phyloP scores from a whole-genome alignment of 2,797 vertebrate species.

The Thaleichthys pacificus region DNA sequence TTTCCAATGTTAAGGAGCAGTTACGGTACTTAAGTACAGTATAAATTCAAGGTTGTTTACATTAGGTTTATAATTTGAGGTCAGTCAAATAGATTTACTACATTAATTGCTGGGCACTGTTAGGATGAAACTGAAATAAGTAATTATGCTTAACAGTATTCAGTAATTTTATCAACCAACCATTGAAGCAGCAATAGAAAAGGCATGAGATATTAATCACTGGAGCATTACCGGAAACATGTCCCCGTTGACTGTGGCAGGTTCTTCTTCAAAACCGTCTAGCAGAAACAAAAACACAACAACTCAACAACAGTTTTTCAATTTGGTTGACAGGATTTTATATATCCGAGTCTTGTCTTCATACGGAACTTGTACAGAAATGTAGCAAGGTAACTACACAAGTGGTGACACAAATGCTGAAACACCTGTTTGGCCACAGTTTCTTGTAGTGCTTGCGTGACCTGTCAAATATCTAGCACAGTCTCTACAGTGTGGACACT shows the following conservation, averaged over 20 bases:
- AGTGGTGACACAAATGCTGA: slow-evolving; percentile 45
- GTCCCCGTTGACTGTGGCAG: slow-evolving; percentile 80
- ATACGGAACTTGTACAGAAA: too few relatives aligned
- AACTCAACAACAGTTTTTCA: slow-evolving; percentile 4
- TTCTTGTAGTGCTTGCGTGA: background rate
- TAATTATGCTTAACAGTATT: too few relatives aligned
- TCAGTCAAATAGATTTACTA: too few relatives aligned
- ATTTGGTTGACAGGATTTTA: background rate
- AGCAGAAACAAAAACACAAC: slow-evolving; percentile 30
- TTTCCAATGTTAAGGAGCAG: too few relatives aligned
- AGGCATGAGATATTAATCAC: background rate
- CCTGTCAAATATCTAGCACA: background rate
- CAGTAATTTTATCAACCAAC: background rate
- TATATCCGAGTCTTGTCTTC: background rate
- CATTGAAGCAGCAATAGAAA: background rate
- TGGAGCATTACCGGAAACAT: slow-evolving; percentile 80
- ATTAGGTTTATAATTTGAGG: too few relatives aligned
- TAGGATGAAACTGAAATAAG: too few relatives aligned
- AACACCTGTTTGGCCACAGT: slow-evolving; percentile 57
- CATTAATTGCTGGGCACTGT: too few relatives aligned
- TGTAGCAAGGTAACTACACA: too few relatives aligned
- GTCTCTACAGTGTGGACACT: too few relatives aligned
- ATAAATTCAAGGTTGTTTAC: too few relatives aligned
- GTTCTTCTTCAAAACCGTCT: slow-evolving; percentile 76
- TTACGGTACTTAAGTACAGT: too few relatives aligned